These are phyloP conservation scores for Antheraea yamamai DNA, from an alignment of 2,888 invertebrate species.

Conservation along the genomic window DNA sequence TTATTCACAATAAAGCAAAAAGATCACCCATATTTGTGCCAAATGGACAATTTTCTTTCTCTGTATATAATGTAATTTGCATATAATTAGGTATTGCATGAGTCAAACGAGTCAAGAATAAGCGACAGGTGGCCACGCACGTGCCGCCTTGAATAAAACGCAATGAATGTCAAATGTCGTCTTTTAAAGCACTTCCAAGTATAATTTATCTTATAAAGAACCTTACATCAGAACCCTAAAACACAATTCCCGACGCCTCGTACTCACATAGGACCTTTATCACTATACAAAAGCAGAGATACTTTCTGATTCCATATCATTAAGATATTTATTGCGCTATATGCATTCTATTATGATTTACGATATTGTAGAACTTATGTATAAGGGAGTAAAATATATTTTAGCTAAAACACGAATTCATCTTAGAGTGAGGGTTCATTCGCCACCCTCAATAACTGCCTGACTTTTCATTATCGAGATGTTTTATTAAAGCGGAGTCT, in stretches of 20 bases:
- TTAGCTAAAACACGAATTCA: slow-evolving; percentile 45
- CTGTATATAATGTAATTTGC: slow-evolving; percentile 30
- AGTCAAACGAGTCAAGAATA: slow-evolving; percentile 65
- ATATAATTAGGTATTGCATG: slow-evolving; percentile 35
- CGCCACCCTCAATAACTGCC: slow-evolving; percentile 78
- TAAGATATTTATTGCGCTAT: slow-evolving; percentile 77
- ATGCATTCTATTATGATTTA: slow-evolving; percentile 41
- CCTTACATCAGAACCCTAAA: slow-evolving; percentile 48
- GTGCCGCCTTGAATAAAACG: slow-evolving; percentile 76
- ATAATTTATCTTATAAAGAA: slow-evolving; percentile 38
- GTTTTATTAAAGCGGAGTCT: slow-evolving; percentile 79
- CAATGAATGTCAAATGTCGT: slow-evolving; percentile 79
- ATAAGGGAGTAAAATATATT: slow-evolving; percentile 56
- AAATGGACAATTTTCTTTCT: background rate
- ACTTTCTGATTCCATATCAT: slow-evolving; percentile 81
- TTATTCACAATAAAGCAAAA: background rate
- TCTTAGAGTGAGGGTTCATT: slow-evolving; percentile 63
- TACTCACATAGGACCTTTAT: slow-evolving; percentile 53
- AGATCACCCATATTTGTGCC: background rate
- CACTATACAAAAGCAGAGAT: slow-evolving; percentile 51
- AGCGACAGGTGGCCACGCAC: slow-evolving; percentile 79
- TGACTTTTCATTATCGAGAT: slow-evolving; percentile 83
- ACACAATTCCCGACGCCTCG: slow-evolving; percentile 43
- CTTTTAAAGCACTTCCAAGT: slow-evolving; percentile 42
- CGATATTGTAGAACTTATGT: slow-evolving; percentile 63